phyloP scores from a whole-genome alignment of 2,888 invertebrate genomes.

The Drymonia ruficornis region DNA sequence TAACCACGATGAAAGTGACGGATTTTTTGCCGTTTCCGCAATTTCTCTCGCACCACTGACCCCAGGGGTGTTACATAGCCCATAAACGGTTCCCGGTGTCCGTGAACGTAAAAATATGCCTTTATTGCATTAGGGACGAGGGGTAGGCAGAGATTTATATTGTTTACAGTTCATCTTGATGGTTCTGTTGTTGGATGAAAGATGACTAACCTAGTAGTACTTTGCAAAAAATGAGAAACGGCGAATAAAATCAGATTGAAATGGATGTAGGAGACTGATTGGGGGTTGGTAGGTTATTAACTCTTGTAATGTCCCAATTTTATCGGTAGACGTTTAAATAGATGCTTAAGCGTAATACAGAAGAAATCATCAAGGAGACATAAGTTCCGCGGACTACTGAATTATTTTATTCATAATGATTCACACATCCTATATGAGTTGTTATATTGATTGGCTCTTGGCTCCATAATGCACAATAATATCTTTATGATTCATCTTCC shows the following conservation, averaged over 20 bases:
- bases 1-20: neutral
- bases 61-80: slow-evolving; percentile 2
- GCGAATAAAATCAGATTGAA: no score
- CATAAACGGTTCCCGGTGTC: slow-evolving; percentile 4
- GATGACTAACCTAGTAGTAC: no score
- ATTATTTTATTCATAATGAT: slow-evolving; percentile 47
- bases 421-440: slow-evolving; percentile 60
- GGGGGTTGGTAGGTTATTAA: no score
- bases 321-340: neutral
- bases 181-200: neutral
- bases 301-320: neutral
- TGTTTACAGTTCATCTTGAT: neutral
- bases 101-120: neutral
- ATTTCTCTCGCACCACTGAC: slow-evolving; percentile 3
- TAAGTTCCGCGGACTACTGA: neutral
- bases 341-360: neutral
- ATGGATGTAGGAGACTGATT: neutral
- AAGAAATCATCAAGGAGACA: no score
- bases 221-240: neutral
- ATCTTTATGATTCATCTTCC: slow-evolving; percentile 60
- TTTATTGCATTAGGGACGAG: neutral
- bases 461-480: slow-evolving; percentile 44
- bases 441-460: slow-evolving; percentile 60
- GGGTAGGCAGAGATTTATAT: neutral
- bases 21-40: neutral